Evolutionary conservation across 2,888 invertebrate genomes (phyloP), one percentile per base, ranked within the genome.

Genomic region (Harmothoe impar): DNA sequence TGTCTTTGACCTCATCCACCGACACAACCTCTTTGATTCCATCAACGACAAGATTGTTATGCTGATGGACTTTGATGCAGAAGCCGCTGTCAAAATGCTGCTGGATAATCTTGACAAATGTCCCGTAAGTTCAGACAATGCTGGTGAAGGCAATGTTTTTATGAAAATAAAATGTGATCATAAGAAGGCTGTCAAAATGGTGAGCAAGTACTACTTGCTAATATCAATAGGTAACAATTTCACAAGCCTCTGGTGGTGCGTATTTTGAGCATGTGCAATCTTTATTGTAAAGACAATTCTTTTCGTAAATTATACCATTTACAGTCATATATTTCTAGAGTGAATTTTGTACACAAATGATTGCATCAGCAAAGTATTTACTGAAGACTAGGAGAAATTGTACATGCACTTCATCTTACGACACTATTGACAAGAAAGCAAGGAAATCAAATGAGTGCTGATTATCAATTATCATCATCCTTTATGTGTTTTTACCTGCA

Each of bases 11-110:
- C 96, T 99, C 91, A 99, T 99, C 92, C 97, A 97, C 92, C 97
- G 97, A 94, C 98, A 98, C 96, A 97, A 98, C 92, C 96, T 99
- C 94, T 98, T 98, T 95, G 96, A 97, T 93, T 97, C 97, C 0
- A 98, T 99, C 94, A 97, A 98, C 94, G 97, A 98, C 94, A 98
- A 98, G 97, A 97, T 99, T 91, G 97, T 98, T 92, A 97, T 98
- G 92, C 96, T 99, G 81, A 98, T 99, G 97, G 97, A 97, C 93
- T 97, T 99, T 90, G 98, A 99, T 96, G 96, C 97, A 93, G 93
- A 94, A 7, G 93, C 97, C 96, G 97, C 99, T 0, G 97, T 98
- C 93, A 96, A 97, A 89, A 97, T 99, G 94, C 97, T 99, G 85
- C 96, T 98, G 91, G 97, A 98, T 91, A 97, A 98, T 94, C 94